These are phyloP conservation scores for Synanthedon formicaeformis DNA, from an alignment of 2,888 invertebrate species.

Conservation along the genomic window DNA sequence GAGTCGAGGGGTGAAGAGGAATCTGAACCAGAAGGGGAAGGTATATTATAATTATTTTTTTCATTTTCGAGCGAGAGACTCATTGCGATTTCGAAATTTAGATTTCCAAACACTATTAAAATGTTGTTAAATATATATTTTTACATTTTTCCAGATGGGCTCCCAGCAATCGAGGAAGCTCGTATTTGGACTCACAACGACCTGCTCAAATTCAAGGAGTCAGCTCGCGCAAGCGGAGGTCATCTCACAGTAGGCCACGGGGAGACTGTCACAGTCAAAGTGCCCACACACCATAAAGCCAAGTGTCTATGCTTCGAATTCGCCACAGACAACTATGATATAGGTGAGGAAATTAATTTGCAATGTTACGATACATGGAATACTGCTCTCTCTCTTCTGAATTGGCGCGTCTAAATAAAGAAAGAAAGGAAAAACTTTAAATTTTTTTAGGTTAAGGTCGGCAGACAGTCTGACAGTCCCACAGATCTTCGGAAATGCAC, in stretches of 20 bases:
- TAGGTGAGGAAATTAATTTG: conserved; percentile 63
- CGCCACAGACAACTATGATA: conserved; percentile 97
- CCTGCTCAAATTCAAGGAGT: conserved; percentile 89
- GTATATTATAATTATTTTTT: background rate
- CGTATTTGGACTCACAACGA: conserved; percentile 97
- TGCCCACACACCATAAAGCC: conserved; percentile 96
- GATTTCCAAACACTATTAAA: too few relatives aligned
- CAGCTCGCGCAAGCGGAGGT: conserved; percentile 86
- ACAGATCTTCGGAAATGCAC: too few relatives aligned
- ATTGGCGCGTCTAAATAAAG: too few relatives aligned
- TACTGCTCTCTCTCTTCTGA: too few relatives aligned
- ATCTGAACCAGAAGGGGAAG: conserved; percentile 39
- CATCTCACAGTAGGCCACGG: conserved; percentile 95
- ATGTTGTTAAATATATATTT: background rate
- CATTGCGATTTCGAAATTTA: too few relatives aligned
- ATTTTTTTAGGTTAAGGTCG: too few relatives aligned
- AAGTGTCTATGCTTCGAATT: conserved; percentile 98
- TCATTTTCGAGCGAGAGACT: too few relatives aligned
- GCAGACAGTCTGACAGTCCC: too few relatives aligned
- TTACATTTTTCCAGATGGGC: conserved; percentile 26
- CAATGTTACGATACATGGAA: too few relatives aligned
- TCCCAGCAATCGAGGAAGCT: conserved; percentile 75
- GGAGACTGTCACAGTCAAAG: conserved; percentile 95
- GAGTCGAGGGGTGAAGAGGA: conserved; percentile 50
- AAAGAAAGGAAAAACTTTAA: too few relatives aligned